Evolutionary conservation across 92 coral and sea anemone genomes (phyloP), one percentile per base, ranked within the genome.

Genomic region (Heliopora coerulea): DNA sequence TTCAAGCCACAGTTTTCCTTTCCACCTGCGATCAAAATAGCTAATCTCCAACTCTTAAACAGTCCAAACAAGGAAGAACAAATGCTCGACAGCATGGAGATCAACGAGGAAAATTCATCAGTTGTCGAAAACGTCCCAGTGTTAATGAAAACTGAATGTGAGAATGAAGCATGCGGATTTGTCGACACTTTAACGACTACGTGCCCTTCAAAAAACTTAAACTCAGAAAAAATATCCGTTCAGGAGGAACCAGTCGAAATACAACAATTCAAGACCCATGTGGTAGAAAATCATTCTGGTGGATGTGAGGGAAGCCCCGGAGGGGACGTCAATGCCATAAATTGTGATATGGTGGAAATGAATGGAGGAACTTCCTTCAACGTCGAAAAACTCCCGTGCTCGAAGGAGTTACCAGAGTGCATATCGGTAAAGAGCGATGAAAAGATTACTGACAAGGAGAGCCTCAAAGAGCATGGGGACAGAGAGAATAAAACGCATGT

Each of bases 1-100:
- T 70, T 70, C 57, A 70, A 30, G 14, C 63, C 77, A 11, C 62
- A 54, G 3, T 70, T 70, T 41, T 24, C 62, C 28, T 70, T 70
- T 50, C 77, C 77, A 30, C 77, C 77, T n/a, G 77, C 41, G 19
- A 30, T 70, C 12, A 54, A 70, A 9, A 54, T 70, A 0, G 0
- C 62, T 23, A 54, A 70, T 10, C 23, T 8, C 32, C 29, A 70
- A 23, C 21, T 52, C 25, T 70, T 30, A 29, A 34, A 52, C 49
- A 20, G 40, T 17, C 60, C 29, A 6, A 63, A 70, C 0, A 49
- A 70, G 15, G 63, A 58, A 58, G 32, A 14, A 23, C 63, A 58
- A 58, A 58, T 32, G 3, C 8, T 58, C 0, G 63, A 58, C 8
- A 25, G 25, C 7, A 27, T 58, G 63, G 63, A 58, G 11, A 58